Evolutionary conservation across 2,888 invertebrate species (phyloP), one percentile per base, ranked within the genome.

Genomic region (Agrotis exclamationis): DNA sequence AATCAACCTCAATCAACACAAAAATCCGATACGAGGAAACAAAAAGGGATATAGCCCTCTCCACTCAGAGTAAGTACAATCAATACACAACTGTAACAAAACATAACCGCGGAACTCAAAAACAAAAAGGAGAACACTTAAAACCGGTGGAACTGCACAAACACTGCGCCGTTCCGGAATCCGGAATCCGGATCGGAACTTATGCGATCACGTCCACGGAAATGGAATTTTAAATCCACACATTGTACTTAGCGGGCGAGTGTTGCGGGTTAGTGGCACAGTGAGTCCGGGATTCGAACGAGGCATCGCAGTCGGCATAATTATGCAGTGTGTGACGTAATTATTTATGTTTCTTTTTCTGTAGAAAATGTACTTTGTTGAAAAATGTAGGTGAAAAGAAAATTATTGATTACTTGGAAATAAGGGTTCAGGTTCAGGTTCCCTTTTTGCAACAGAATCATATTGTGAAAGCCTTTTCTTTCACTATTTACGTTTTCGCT

Each of bases 191-290:
- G 92, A 89, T 91, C 91, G 92, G 92, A 94, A 93, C 89, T 90
- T 89, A 89, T 88, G 89, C 88, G 93, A 93, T 93, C 94, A 91
- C 92, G 92, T 90, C 73, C 85, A 74, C 90, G 93, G 94, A 94
- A 95, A 95, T 94, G 93, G 94, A 94, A 94, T 95, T 95, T 95
- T 94, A 94, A 95, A 95, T 94, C 91, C 88, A 85, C 90, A 90
- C 91, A 89, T 92, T 91, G 92, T 91, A 88, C 89, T 92, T 92
- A 91, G 87, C 84, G 74, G 85, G 67, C 51, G 70, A 68, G 68
- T 68, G 72, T 57, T 63, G 75, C 47, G 56, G 77, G 77, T 76
- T 79, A 76, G 80, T 73, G 74, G 76, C 64, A 76, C 58, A 72
- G 58, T 16, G 57, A 54, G 77, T 28, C 24, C 57, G 57, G 44